A percentile compares a stretch with the other conserved stretches of the same genome.
phyloP scores from a whole-genome alignment of 2,113 vertebrate species.

The Elaphurus davidianus region DNA sequence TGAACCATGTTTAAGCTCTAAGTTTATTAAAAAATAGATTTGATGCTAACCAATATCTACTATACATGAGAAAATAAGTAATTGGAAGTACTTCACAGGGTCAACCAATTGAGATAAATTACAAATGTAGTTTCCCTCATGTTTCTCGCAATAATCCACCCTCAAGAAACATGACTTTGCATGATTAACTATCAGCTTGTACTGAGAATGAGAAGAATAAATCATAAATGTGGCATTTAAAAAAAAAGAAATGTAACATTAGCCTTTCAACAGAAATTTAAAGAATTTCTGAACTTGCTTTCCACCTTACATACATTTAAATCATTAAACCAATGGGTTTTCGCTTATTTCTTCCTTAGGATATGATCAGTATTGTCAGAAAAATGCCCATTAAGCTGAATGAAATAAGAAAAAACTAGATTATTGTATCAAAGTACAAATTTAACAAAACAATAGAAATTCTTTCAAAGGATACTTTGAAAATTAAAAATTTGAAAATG shows the following conservation, averaged over 20 bases:
- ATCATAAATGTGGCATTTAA: neutral
- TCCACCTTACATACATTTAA: neutral
- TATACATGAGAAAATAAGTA: neutral
- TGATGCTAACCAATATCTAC: neutral
- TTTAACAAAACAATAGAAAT: neutral
- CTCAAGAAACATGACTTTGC: neutral
- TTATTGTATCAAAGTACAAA: neutral
- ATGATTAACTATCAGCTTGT: neutral
- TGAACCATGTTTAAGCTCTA: neutral
- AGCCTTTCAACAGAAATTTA: neutral
- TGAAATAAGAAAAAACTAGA: neutral
- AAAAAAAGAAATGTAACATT: neutral
- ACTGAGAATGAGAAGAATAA: neutral
- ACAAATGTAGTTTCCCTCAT: neutral
- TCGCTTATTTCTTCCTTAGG: neutral
- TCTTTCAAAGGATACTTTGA: neutral
- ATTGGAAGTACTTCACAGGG: neutral
- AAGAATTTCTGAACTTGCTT: neutral
- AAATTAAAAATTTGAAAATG: neutral
- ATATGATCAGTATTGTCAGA: neutral
- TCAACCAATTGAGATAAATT: neutral
- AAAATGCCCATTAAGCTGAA: neutral
- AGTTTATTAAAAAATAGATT: neutral
- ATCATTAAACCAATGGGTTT: neutral
- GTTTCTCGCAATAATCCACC: neutral